phyloP scores from a whole-genome alignment of 2,113 vertebrate species.

The Empidonax traillii region DNA sequence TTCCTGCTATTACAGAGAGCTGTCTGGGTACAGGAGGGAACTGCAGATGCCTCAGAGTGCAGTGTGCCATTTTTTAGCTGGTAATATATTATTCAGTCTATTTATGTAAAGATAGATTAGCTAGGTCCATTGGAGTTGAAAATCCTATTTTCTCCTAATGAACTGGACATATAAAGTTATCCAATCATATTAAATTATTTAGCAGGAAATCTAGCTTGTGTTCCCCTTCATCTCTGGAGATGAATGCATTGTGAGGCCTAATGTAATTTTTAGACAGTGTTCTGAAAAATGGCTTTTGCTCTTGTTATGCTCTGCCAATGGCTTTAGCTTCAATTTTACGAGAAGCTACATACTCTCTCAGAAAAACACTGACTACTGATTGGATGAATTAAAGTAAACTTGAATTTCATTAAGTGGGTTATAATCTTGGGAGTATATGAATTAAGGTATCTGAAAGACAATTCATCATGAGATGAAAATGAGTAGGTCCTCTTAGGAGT shows the following conservation, averaged over 20 bases:
- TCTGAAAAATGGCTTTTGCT: not conserved
- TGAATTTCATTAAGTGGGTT: not conserved
- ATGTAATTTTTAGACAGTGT: not conserved
- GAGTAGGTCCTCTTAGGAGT: not conserved
- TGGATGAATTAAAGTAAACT: not conserved
- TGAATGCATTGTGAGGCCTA: not conserved
- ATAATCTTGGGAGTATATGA: not conserved
- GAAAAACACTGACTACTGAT: not conserved
- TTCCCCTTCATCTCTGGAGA: slow-evolving; percentile 18
- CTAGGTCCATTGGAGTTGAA: not conserved
- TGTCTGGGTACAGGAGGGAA: not conserved
- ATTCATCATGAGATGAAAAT: not conserved
- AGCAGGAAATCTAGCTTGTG: not conserved
- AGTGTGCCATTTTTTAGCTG: not conserved
- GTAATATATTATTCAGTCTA: not conserved
- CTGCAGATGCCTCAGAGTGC: not conserved
- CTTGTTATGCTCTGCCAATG: not conserved
- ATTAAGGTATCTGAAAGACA: not conserved
- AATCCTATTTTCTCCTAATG: slow-evolving; percentile 52
- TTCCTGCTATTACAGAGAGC: not conserved
- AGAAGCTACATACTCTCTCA: not conserved
- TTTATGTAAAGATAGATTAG: slow-evolving; percentile 27
- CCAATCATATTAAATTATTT: slow-evolving; percentile 28
- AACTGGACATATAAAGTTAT: slow-evolving; percentile 23
- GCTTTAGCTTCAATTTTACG: not conserved